Conservation (phyloP, 2,888 invertebrate genomes). For the Pocota personata region DNA sequence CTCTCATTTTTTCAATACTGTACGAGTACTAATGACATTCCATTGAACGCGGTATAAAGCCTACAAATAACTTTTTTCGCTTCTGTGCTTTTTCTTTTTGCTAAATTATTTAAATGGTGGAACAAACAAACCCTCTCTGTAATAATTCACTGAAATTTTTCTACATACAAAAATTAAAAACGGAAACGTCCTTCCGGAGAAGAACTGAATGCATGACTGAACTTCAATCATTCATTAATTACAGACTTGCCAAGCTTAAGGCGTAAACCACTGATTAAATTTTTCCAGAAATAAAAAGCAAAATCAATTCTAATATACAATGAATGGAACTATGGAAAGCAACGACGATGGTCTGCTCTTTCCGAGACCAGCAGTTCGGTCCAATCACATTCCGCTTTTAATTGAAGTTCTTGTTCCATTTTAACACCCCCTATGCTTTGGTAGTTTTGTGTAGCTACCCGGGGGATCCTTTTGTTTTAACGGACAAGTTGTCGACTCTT, state of each 20-base stretch:
- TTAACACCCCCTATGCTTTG: constrained; percentile 33
- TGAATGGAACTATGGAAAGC: neutral
- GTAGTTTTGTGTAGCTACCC: constrained; percentile 45
- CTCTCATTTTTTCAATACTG: too few relatives aligned
- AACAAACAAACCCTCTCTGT: constrained; percentile 29
- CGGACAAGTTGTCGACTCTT: constrained; percentile 53
- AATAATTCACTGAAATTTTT: constrained; percentile 43
- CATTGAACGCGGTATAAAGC: too few relatives aligned
- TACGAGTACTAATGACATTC: too few relatives aligned
- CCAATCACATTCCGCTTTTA: constrained; percentile 61
- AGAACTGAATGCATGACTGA: constrained; percentile 66
- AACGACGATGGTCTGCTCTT: neutral
- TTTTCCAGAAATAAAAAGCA: constrained; percentile 51
- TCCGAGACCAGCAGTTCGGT: constrained; percentile 27
- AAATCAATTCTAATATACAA: constrained; percentile 65
- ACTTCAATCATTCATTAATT: constrained; percentile 73
- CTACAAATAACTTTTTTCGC: too few relatives aligned
- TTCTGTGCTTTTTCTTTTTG: too few relatives aligned
- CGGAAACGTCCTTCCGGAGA: constrained; percentile 2
- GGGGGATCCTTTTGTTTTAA: constrained; percentile 70
- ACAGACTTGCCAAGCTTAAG: constrained; percentile 63
- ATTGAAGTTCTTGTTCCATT: constrained; percentile 68
- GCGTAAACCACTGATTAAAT: constrained; percentile 72
- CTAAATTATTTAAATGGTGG: too few relatives aligned
- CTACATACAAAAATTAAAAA: neutral